phyloP scores from a whole-genome alignment of 2,888 invertebrate species.

The Oscheius sp. region DNA sequence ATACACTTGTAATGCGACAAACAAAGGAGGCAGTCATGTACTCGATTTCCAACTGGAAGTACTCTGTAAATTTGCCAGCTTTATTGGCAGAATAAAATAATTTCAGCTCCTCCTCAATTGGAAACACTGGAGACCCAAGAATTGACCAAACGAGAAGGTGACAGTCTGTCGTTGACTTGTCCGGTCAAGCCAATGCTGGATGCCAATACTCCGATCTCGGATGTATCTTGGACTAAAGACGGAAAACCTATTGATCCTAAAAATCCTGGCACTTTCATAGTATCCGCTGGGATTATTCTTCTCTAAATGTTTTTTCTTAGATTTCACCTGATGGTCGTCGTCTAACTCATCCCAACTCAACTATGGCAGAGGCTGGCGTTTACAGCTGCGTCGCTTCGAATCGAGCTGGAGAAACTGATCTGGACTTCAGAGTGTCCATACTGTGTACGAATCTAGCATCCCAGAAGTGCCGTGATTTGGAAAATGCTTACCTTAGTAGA shows the following conservation, averaged over 20 bases:
- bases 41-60: constrained; percentile 78
- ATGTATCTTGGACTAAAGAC: constrained; percentile 76
- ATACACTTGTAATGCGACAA: constrained; percentile 78
- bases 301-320: constrained; percentile 39
- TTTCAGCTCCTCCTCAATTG: constrained; percentile 68
- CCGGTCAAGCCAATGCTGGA: constrained; percentile 72
- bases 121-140: constrained; percentile 50
- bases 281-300: no score
- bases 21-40: constrained; percentile 77
- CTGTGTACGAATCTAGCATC: constrained; percentile 70
- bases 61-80: constrained; percentile 75
- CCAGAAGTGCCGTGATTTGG: constrained; percentile 56
- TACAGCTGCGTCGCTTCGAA: constrained; percentile 81
- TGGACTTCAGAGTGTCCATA: constrained; percentile 78
- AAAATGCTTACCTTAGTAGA: constrained; percentile 42
- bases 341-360: constrained; percentile 47
- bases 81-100: neutral
- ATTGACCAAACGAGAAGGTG: constrained; percentile 76
- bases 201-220: constrained; percentile 55
- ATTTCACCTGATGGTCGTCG: constrained; percentile 63
- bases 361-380: constrained; percentile 75
- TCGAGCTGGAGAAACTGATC: constrained; percentile 79
- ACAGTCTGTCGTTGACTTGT: constrained; percentile 78
- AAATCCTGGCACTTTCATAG: constrained; percentile 21
- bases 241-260: constrained; percentile 76